Evolutionary conservation across 1,140 invertebrate species (phyloP).

Genomic region (Drosophila oshimai): DNA sequence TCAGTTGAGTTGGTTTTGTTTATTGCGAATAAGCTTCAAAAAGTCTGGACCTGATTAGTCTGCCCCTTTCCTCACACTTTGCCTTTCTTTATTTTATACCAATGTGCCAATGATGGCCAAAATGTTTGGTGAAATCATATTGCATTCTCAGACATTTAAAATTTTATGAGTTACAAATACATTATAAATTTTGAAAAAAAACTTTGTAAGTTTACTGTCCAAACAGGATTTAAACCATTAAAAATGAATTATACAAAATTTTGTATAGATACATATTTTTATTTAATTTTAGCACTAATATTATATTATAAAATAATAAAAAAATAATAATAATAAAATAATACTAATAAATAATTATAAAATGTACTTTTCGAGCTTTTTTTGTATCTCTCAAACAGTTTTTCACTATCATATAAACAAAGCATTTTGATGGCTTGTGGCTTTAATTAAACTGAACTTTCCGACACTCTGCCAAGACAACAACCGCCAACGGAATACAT

Average conservation of each 20-base stretch:
- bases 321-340: too few relatives aligned
- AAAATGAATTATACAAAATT: too few relatives aligned
- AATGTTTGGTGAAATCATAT: too few relatives aligned
- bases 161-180: too few relatives aligned
- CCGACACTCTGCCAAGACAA: conserved; percentile 38
- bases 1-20: conserved; percentile 17
- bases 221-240: too few relatives aligned
- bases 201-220: too few relatives aligned
- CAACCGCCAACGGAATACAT: conserved; percentile 20
- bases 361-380: not conserved
- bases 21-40: conserved; percentile 39
- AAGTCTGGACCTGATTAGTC: not conserved
- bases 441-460: conserved; percentile 65
- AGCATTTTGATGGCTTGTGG: conserved; percentile 44
- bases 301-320: not conserved
- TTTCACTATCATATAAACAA: not conserved
- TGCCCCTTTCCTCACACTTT: not conserved
- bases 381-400: conserved; percentile 2
- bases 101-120: conserved; percentile 13
- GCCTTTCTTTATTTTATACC: not conserved
- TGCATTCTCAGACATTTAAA: too few relatives aligned
- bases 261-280: not conserved
- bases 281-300: too few relatives aligned
- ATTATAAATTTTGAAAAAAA: too few relatives aligned
- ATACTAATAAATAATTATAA: not conserved